Conservation (phyloP, 2,797 vertebrate species). For the Sphenodon punctatus region DNA sequence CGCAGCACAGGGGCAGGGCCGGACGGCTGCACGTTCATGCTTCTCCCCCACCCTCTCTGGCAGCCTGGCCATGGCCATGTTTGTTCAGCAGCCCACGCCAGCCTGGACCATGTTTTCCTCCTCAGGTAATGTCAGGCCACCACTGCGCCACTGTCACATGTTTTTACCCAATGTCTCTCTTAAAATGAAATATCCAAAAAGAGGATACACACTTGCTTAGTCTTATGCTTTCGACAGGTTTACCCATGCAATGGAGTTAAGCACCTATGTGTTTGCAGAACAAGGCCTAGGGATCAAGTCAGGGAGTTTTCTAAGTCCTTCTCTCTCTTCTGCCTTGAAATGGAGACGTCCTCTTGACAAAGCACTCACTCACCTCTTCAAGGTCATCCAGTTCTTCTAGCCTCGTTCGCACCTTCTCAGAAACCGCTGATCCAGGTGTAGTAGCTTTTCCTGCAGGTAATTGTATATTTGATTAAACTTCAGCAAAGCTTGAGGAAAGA, state of each 20-base stretch:
- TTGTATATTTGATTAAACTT: not conserved
- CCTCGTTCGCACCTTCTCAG: slow-evolving; percentile 95
- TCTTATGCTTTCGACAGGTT: not conserved
- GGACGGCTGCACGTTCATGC: too few species aligned
- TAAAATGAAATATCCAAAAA: too few species aligned
- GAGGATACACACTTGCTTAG: not conserved
- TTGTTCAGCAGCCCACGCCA: too few species aligned
- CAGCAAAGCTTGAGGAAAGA: not conserved
- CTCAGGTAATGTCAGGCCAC: too few species aligned
- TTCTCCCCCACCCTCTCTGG: too few species aligned
- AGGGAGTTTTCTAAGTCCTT: not conserved
- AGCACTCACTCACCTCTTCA: slow-evolving; percentile 85
- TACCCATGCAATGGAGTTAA: not conserved
- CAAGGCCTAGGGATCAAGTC: not conserved
- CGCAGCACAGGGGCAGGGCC: too few species aligned
- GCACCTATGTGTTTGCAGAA: not conserved
- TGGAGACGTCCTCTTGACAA: not conserved
- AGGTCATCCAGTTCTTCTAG: slow-evolving; percentile 96
- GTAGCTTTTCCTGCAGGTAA: slow-evolving; percentile 79
- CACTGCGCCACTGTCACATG: too few species aligned
- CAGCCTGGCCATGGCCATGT: too few species aligned
- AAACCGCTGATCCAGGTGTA: slow-evolving; percentile 85
- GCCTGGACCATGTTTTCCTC: too few species aligned
- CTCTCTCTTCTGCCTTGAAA: slow-evolving; percentile 6
- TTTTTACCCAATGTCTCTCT: too few species aligned